phyloP scores from a whole-genome alignment of 2,113 vertebrate species.

The Eurystomus gularis region DNA sequence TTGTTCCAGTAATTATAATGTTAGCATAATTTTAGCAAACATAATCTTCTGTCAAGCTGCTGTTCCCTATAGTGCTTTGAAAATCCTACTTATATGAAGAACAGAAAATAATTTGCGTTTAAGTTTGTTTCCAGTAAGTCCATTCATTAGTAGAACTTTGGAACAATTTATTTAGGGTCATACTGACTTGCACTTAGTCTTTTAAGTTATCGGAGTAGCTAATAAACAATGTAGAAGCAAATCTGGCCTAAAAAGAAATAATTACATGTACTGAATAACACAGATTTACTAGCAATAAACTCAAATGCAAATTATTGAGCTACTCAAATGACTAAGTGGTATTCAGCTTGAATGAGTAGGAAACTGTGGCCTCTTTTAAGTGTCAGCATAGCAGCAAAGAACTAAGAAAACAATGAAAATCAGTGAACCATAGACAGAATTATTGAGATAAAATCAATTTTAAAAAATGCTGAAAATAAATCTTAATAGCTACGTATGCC shows the following conservation, averaged over 20 bases:
- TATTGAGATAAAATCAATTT: constrained; percentile 12
- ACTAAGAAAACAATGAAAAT: neutral
- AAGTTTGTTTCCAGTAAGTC: neutral
- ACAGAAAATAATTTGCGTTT: neutral
- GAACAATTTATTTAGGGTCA: neutral
- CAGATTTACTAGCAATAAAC: neutral
- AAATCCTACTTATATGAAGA: neutral
- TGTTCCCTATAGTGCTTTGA: neutral
- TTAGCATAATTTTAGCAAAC: neutral
- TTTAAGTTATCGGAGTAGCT: neutral
- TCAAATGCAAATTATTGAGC: neutral
- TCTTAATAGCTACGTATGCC: neutral
- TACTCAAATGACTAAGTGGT: neutral
- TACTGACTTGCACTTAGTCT: neutral
- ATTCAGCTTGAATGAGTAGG: neutral
- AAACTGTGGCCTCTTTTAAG: neutral
- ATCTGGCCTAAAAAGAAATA: neutral
- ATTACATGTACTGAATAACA: neutral
- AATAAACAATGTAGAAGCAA: neutral
- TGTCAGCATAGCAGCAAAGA: neutral
- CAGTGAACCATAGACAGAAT: neutral
- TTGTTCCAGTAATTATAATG: neutral
- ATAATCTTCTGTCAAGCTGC: neutral
- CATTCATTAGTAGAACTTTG: neutral
- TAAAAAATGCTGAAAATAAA: constrained; percentile 18